Percentiles rank a stretch among this genome's conserved stretches.
phyloP scores from a whole-genome alignment of 2,797 vertebrate genomes.

The Catamblyrhynchus diadema region DNA sequence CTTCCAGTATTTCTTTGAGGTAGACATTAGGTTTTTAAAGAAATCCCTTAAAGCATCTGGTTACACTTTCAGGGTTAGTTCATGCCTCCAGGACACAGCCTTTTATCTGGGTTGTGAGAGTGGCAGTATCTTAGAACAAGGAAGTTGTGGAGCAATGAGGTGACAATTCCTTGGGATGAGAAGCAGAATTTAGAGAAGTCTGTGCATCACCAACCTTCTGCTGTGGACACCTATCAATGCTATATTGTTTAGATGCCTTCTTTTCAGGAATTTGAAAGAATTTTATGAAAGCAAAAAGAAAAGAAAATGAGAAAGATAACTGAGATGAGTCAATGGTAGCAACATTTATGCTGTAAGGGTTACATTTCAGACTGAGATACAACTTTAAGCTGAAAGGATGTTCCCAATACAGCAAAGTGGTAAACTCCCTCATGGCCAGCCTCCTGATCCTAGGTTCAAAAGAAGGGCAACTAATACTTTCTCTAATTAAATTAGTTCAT shows the following conservation, averaged over 20 bases:
- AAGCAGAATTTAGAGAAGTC: not conserved
- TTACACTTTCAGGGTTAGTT: not conserved
- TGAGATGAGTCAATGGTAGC: not conserved
- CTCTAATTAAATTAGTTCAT: not conserved
- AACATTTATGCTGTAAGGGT: not conserved
- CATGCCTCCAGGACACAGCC: not conserved
- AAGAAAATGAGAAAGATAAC: not conserved
- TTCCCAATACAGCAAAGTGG: not conserved
- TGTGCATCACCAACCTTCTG: not conserved
- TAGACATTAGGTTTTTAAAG: not conserved
- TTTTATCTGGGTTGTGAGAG: not conserved
- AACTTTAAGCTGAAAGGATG: not conserved
- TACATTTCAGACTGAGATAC: not conserved
- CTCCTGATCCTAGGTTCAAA: not conserved
- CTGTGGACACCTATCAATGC: not conserved
- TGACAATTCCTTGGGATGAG: not conserved
- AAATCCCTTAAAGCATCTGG: not conserved
- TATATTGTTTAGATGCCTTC: fast-evolving
- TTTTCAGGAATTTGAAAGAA: not conserved
- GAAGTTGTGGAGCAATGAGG: not conserved
- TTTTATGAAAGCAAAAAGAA: not conserved
- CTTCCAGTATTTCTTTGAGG: not conserved
- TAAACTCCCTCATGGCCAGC: not conserved
- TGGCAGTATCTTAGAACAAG: not conserved
- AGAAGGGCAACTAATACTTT: not conserved